phyloP scores from a whole-genome alignment of 2,797 vertebrate species.

The Muscicapa striata region DNA sequence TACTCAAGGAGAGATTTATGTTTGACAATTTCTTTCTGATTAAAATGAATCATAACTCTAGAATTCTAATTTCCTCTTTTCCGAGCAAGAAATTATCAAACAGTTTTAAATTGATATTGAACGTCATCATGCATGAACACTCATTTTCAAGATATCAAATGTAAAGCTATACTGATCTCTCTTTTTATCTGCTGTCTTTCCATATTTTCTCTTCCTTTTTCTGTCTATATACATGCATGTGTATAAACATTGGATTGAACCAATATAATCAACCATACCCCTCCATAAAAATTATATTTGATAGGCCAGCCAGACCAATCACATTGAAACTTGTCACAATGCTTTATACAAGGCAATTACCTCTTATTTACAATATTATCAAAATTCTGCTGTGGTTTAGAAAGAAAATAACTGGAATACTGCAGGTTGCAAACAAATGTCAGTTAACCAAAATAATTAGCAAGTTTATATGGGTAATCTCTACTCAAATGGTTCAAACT shows the following conservation, averaged over 20 bases:
- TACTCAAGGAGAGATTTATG: conserved; percentile 83
- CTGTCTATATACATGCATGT: not conserved
- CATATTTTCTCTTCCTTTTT: not conserved
- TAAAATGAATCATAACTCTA: conserved; percentile 85
- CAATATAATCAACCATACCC: not conserved
- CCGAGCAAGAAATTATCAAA: conserved; percentile 76
- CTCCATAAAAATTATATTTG: not conserved
- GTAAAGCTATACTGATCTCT: conserved; percentile 24
- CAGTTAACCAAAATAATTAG: conserved; percentile 15
- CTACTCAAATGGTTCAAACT: not conserved
- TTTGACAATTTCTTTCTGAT: conserved; percentile 84
- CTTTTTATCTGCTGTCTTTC: not conserved
- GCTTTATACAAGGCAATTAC: not conserved
- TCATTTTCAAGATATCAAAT: not conserved
- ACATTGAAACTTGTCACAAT: not conserved
- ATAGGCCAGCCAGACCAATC: not conserved
- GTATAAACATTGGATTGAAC: not conserved
- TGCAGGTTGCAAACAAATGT: not conserved
- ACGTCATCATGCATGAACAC: conserved; percentile 21
- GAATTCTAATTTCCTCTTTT: conserved; percentile 81
- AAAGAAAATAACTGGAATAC: not conserved
- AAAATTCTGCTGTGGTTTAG: not conserved
- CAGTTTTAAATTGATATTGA: conserved; percentile 64
- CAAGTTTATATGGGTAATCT: not conserved
- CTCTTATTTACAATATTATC: not conserved